Base-by-base conservation (phyloP, 2,113 vertebrate genomes). In the Scomber colias region DNA sequence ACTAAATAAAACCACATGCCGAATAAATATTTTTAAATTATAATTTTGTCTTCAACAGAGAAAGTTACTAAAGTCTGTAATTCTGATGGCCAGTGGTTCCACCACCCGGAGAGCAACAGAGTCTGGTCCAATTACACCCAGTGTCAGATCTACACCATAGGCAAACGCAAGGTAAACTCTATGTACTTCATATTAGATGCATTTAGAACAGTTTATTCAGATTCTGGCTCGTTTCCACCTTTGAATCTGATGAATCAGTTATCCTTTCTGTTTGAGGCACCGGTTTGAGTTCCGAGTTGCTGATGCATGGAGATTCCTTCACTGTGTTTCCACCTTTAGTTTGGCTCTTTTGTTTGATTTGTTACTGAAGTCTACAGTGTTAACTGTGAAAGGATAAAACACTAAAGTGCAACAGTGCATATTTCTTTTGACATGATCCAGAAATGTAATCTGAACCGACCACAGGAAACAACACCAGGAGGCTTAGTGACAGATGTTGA, bases 51-150 rank as follows among this genome's bases (percentile, higher is more conserved):
- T 80, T 64, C 11, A 60, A 74, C 85, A 96, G 95, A 96, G 79
- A 94, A 94, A 71, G 95, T 94, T 2, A 95, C 92, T 71, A 96
- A 96, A 89, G 93, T 95, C 80, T 96, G 95, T 67, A 91, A 95
- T 64, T 44, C 89, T 30, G 90, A 94, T 6, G 94, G 95, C 4
- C 93, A 94, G 73, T 96, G 95, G 95, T 96, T 95, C 77, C 92
- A 89, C 67, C 95, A 96, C 65, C 95, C 95, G 4, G 89, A 92
- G 15, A 96, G 95, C 83, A 90, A 95, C 78, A 84, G 95, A 59
- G 68, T 94, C 6, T 96, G 95, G 95, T 86, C 93, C 4, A 96
- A 96, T 79, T 96, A 96, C 92, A 95, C 95, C 16, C 89, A 88
- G 84, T 96, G 95, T 85, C 30, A 81, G 5, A 80, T 79, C 50